phyloP scores from a whole-genome alignment of 2,888 invertebrate genomes.

The Lasioglossum malachurum region DNA sequence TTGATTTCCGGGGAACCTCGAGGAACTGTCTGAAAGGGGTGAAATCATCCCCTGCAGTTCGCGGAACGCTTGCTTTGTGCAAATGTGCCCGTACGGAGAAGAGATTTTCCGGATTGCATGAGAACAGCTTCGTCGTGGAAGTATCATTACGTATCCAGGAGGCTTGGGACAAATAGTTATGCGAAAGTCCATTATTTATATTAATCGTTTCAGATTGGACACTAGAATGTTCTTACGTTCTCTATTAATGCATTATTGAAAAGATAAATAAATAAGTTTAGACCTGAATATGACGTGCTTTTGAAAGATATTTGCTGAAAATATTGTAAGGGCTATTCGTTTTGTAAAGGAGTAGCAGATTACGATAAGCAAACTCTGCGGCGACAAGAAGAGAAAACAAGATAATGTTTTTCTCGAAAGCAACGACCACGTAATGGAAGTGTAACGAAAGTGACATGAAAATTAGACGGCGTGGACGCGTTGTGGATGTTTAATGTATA shows the following conservation, averaged over 20 bases:
- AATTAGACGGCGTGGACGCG: neutral
- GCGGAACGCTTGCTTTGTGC: neutral
- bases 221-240: no score
- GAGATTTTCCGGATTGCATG: neutral
- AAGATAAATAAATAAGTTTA: neutral
- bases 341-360: no score
- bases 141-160: neutral
- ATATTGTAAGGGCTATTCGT: no score
- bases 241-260: no score
- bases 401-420: neutral
- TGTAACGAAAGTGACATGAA: neutral
- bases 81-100: neutral
- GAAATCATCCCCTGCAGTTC: neutral
- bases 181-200: no score
- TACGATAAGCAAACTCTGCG: neutral
- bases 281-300: no score
- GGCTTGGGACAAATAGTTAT: no score
- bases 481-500: neutral
- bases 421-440: neutral
- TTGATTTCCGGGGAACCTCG: neutral
- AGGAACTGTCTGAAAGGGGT: neutral
- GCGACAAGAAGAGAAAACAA: neutral
- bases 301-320: no score
- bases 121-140: neutral
- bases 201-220: no score